Conservation (phyloP, 2,797 vertebrate species). For the Toxotes lorentzi region DNA sequence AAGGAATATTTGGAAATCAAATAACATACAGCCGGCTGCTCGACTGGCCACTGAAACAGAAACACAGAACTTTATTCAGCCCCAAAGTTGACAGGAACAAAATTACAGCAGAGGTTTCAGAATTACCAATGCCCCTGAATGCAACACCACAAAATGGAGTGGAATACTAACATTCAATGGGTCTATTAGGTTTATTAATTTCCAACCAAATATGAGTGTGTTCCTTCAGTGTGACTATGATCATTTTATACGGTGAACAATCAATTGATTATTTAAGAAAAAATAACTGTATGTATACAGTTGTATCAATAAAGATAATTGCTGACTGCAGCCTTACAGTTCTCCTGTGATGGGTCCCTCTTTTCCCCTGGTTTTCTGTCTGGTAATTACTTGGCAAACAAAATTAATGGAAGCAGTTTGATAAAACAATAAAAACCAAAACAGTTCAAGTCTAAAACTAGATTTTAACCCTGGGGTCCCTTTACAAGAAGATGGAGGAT, state of each 20-base stretch:
- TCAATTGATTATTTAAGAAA: background rate
- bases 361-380: too few species aligned
- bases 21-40: slow-evolving; percentile 27
- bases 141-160: background rate
- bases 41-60: background rate
- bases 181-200: background rate
- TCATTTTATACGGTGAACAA: background rate
- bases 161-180: background rate
- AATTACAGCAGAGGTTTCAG: background rate
- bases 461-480: background rate
- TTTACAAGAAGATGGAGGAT: background rate
- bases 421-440: background rate
- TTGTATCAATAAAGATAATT: too few species aligned
- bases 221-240: background rate
- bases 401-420: background rate
- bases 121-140: background rate
- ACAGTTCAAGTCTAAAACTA: background rate
- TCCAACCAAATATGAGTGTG: background rate
- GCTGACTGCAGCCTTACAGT: too few species aligned
- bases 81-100: background rate
- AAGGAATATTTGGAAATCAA: slow-evolving; percentile 53
- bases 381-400: background rate
- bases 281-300: background rate
- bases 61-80: background rate
- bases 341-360: too few species aligned